Conservation (phyloP, 2,797 vertebrate species). For the Echiichthys vipera region DNA sequence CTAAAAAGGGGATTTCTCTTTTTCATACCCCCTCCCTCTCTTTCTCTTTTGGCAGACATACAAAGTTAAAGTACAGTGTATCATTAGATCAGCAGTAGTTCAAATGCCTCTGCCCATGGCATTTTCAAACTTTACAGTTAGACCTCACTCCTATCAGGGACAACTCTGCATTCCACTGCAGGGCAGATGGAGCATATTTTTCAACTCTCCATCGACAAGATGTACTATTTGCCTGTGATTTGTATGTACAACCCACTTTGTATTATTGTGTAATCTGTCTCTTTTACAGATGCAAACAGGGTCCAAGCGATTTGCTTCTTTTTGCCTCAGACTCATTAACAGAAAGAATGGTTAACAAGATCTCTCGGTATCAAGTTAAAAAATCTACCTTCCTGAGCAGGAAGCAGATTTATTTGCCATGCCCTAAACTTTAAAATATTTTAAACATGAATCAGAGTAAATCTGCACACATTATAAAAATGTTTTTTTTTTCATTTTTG, state of each 20-base stretch:
- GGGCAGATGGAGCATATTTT: slow-evolving; percentile 63
- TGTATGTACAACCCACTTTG: slow-evolving; percentile 60
- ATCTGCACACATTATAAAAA: neutral
- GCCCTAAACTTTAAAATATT: neutral
- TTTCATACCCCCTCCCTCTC: slow-evolving; percentile 15
- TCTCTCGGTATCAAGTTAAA: neutral
- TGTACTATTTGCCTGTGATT: slow-evolving; percentile 73
- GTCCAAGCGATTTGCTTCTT: neutral
- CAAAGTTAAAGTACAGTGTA: slow-evolving; percentile 62
- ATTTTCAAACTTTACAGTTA: slow-evolving; percentile 63
- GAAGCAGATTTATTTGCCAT: neutral
- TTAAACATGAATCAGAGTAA: neutral
- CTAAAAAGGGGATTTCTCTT: slow-evolving; percentile 29
- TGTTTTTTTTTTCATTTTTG: too few relatives aligned
- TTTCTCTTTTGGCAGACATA: slow-evolving; percentile 50
- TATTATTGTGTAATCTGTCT: neutral
- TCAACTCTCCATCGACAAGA: slow-evolving; percentile 56
- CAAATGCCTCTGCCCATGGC: slow-evolving; percentile 57
- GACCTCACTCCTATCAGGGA: slow-evolving; percentile 66
- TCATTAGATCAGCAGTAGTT: slow-evolving; percentile 69
- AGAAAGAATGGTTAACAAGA: neutral
- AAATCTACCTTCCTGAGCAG: neutral
- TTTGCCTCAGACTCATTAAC: neutral
- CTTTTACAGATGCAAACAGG: neutral
- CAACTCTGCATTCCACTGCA: slow-evolving; percentile 68